These are phyloP conservation scores for Lytechinus pictus DNA, from an alignment of 35 echinoderm and acorn worm genomes.

Conservation along the genomic window DNA sequence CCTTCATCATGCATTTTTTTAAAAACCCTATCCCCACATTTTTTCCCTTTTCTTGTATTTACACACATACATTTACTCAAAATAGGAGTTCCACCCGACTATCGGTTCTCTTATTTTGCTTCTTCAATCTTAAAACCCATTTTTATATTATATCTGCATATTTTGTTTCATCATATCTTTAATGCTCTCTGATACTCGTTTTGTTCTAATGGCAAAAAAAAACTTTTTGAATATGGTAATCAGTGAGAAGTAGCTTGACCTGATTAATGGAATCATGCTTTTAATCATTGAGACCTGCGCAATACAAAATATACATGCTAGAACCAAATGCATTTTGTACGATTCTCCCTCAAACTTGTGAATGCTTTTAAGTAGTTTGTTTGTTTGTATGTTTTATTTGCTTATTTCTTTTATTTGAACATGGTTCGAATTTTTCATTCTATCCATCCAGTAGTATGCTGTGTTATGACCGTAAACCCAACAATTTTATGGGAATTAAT, in stretches of 20 bases:
- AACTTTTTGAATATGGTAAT: background rate
- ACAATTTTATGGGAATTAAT: too few species aligned
- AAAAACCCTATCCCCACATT: background rate
- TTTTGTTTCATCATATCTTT: background rate
- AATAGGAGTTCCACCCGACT: background rate
- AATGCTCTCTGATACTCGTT: background rate
- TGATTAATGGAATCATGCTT: background rate
- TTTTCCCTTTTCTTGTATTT: background rate
- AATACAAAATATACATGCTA: background rate
- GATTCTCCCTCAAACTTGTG: background rate
- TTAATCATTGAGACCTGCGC: background rate
- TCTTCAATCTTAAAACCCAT: background rate
- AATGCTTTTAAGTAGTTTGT: too few species aligned
- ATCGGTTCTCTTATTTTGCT: background rate
- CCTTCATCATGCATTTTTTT: background rate
- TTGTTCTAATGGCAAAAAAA: background rate
- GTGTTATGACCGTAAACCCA: too few species aligned
- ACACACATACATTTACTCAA: background rate
- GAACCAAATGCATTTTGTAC: background rate
- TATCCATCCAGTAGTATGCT: background rate
- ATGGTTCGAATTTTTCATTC: background rate
- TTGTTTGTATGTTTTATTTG: background rate
- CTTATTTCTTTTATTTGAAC: background rate
- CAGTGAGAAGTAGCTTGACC: background rate
- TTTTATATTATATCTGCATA: background rate